Base-by-base conservation (phyloP, 1,140 invertebrate genomes). In the Pristionchus pacificus region DNA sequence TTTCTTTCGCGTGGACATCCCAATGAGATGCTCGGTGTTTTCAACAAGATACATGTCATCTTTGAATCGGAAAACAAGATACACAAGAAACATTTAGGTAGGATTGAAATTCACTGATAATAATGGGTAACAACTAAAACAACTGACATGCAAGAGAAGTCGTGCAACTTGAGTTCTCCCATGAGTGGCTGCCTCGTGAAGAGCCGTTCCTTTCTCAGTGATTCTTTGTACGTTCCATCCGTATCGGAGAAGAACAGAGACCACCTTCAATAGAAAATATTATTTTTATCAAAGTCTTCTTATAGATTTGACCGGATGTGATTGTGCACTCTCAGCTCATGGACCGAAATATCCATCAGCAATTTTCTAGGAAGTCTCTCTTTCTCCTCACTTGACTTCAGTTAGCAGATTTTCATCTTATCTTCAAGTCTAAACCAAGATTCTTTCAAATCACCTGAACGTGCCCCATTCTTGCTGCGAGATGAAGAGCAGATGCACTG, bases 401-500 rank as follows among this genome's bases (percentile, higher is more conserved):
- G 24, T 49, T 57, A 19, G 19, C 55, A 19, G 19, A 57, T 19
- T 19, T 57, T 19, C 24, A 19, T 24, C 19, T 19, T 19, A 19
- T 19, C 19, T 19, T 57, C 55, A 0, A 19, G 19, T 57, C 55
- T 19, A 57, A 57, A 57, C n/a, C n/a, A 6, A 6, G 60, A 27
- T 6, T 10, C 14, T 31, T 0, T 31, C 1, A 32, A 60, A 24
- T 68, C 24, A 76, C 75, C 31, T 76, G 75, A 31, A 69, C 68
- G n/a, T 76, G 75, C 2, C 75, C 75, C 58, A 38, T 68, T 19
- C 68, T 58, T 1, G 75, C 75, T 19, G 75, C 74, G 6, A 76
- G 49, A 62, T 76, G 75, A 2, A 76, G 30, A 10, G 72, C 75
- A 19, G 72, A 75, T 2, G 74, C 74, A 24, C 68, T 76, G 31